phyloP scores from a whole-genome alignment of 2,797 vertebrate species.

The Acridotheres tristis region DNA sequence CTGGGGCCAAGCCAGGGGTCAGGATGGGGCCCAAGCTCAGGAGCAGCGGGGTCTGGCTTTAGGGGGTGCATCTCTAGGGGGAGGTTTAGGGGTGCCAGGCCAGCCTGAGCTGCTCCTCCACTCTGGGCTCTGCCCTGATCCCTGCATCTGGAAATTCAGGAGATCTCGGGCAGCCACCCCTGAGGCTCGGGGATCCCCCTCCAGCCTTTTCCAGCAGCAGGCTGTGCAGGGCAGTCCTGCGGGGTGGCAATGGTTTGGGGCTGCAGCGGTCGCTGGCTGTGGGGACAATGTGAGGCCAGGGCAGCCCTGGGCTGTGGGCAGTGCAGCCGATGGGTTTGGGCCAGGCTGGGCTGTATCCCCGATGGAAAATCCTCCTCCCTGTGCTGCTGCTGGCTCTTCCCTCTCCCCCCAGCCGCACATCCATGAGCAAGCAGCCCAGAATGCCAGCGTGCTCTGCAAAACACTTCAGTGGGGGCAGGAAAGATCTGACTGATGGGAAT shows the following conservation, averaged over 20 bases:
- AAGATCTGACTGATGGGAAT: neutral
- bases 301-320: neutral
- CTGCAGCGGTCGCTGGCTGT: fast-evolving
- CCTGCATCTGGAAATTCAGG: fast-evolving
- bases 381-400: neutral
- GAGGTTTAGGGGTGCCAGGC: neutral
- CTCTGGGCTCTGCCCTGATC: fast-evolving
- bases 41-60: neutral
- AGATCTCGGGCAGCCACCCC: neutral
- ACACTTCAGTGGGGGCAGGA: fast-evolving
- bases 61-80: neutral
- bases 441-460: fast-evolving
- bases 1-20: fast-evolving
- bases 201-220: neutral
- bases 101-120: neutral
- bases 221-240: neutral
- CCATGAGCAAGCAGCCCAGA: fast-evolving
- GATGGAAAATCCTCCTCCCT: neutral
- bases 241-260: fast-evolving
- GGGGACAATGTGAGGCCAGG: fast-evolving
- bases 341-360: neutral
- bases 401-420: neutral
- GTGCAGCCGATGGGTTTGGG: fast-evolving
- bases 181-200: fast-evolving
- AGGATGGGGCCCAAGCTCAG: neutral